Percentiles rank a stretch among this genome's conserved stretches.
These are phyloP conservation scores for Maniola jurtina DNA, from an alignment of 1,140 invertebrate species.

Conservation along the genomic window DNA sequence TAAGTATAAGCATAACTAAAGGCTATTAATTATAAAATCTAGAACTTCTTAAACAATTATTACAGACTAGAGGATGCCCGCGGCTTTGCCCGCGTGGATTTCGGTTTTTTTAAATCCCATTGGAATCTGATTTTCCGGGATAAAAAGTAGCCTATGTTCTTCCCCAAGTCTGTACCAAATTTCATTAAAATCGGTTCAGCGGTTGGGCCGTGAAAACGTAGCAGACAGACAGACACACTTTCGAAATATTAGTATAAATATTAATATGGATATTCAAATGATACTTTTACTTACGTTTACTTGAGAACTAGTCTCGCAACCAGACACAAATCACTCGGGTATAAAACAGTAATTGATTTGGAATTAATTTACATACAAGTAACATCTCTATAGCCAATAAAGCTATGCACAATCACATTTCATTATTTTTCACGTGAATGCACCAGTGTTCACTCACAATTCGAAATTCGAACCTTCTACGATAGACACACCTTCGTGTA, in stretches of 20 bases:
- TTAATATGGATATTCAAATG: constrained; percentile 54
- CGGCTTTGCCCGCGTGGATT: too few species aligned
- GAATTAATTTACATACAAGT: constrained; percentile 32
- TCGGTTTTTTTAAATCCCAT: too few species aligned
- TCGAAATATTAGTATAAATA: too few species aligned
- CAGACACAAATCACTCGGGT: constrained; percentile 53
- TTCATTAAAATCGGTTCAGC: too few species aligned
- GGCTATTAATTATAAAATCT: background rate
- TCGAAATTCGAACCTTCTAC: constrained; percentile 52
- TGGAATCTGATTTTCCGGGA: too few species aligned
- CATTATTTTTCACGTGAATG: constrained; percentile 58
- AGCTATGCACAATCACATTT: constrained; percentile 29
- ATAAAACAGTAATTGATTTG: constrained; percentile 40
- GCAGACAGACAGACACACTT: too few species aligned
- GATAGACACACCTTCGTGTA: constrained; percentile 50
- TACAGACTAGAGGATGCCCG: too few species aligned
- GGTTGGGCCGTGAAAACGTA: too few species aligned
- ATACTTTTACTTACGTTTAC: constrained; percentile 65
- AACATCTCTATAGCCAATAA: constrained; percentile 31
- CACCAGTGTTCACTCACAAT: constrained; percentile 61
- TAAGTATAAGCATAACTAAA: too few species aligned
- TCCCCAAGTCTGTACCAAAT: too few species aligned
- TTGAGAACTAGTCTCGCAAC: constrained; percentile 39
- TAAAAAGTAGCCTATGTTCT: too few species aligned
- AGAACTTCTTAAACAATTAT: constrained; percentile 29